Conservation (phyloP, 2,888 invertebrate species). For the Leptothorax acervorum region DNA sequence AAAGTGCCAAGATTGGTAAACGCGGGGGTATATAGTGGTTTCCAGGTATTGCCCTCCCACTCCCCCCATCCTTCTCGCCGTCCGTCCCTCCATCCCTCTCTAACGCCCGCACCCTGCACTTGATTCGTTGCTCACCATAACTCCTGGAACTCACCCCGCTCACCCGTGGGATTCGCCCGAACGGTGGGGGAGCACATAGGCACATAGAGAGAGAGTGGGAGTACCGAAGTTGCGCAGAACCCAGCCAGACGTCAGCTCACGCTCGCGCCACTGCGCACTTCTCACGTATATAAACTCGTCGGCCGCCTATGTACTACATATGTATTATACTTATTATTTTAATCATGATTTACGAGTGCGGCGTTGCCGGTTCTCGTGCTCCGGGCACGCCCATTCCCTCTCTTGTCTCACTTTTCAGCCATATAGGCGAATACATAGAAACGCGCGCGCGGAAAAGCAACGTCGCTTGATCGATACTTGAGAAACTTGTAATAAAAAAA, state of each 20-base stretch:
- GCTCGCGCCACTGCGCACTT: conserved; percentile 80
- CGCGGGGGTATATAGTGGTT: conserved; percentile 80
- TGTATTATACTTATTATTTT: conserved; percentile 85
- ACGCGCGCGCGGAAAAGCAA: conserved; percentile 70
- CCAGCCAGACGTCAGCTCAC: conserved; percentile 67
- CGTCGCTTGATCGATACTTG: conserved; percentile 76
- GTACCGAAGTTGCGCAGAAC: conserved; percentile 83
- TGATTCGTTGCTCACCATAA: conserved; percentile 64
- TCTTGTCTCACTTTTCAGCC: conserved; percentile 72
- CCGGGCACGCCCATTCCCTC: conserved; percentile 81
- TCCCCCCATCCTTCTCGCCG: conserved; percentile 61
- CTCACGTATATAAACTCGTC: conserved; percentile 73
- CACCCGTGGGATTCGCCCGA: not conserved
- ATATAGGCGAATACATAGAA: conserved; percentile 67
- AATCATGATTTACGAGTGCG: conserved; percentile 84
- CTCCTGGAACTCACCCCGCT: conserved; percentile 71
- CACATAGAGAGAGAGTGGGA: conserved; percentile 63
- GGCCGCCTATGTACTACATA: conserved; percentile 80
- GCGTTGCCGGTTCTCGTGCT: conserved; percentile 80
- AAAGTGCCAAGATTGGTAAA: conserved; percentile 85
- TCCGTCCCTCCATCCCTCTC: conserved; percentile 64
- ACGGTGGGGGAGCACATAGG: conserved; percentile 66
- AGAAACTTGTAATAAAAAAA: conserved; percentile 66
- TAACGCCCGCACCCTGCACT: conserved; percentile 53
- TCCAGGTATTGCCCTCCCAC: conserved; percentile 75